Conservation (phyloP, 2,113 vertebrate genomes). For the Theropithecus gelada region DNA sequence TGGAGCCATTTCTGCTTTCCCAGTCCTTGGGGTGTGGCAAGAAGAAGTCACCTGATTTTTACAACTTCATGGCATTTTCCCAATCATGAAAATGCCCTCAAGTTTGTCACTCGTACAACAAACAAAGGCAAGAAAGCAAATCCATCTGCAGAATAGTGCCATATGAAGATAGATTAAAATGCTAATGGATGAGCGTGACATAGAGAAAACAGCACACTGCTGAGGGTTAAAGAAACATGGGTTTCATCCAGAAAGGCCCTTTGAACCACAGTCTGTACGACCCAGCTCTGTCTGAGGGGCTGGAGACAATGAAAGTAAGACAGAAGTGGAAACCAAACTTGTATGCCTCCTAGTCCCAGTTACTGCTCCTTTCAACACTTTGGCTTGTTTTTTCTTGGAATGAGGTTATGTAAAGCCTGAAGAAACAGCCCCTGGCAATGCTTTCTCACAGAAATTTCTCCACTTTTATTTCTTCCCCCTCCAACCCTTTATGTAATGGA, state of each 20-base stretch:
- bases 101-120: constrained; percentile 31
- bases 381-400: constrained; percentile 29
- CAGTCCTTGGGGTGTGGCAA: constrained; percentile 21
- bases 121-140: constrained; percentile 68
- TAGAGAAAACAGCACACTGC: neutral
- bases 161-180: constrained; percentile 57
- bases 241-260: neutral
- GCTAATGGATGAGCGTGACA: neutral
- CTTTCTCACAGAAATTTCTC: constrained; percentile 50
- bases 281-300: neutral
- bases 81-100: constrained; percentile 51
- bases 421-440: constrained; percentile 6
- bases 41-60: constrained; percentile 48
- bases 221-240: neutral
- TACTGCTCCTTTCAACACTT: neutral
- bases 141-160: constrained; percentile 40
- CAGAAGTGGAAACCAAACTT: neutral
- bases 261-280: neutral
- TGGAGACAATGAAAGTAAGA: neutral
- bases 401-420: constrained; percentile 36
- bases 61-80: neutral
- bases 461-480: neutral
- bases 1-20: neutral
- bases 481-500: constrained; percentile 4
- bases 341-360: neutral